Evolutionary conservation across 2,888 invertebrate genomes (phyloP).

Genomic region (Ferdinandea cuprea): DNA sequence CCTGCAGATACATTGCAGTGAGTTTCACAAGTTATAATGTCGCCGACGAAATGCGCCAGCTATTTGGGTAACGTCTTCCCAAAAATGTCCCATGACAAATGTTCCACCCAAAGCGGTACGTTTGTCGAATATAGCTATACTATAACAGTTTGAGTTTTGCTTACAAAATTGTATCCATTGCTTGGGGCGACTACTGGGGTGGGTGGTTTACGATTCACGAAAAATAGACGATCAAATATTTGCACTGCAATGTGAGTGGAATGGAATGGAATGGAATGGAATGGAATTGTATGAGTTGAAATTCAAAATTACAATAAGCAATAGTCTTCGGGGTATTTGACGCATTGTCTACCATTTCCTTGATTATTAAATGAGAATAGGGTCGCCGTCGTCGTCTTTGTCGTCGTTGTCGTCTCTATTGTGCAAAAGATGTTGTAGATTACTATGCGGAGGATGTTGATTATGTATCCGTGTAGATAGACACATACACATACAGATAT

Average conservation of each 20-base stretch:
- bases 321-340: conserved; percentile 63
- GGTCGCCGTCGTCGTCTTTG: no score
- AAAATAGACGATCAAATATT: conserved; percentile 55
- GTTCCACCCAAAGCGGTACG: conserved; percentile 28
- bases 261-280: conserved; percentile 53
- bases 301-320: conserved; percentile 64
- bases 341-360: conserved; percentile 65
- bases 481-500: not conserved
- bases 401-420: no score
- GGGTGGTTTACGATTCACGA: not conserved
- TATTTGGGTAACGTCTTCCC: conserved; percentile 17
- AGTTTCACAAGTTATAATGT: conserved; percentile 32
- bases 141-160: conserved; percentile 51
- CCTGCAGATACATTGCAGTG: conserved; percentile 66
- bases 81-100: conserved; percentile 10
- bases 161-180: conserved; percentile 54
- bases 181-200: conserved; percentile 2
- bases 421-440: conserved; percentile 8
- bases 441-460: conserved; percentile 8
- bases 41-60: conserved; percentile 50
- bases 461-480: not conserved
- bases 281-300: no score
- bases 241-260: conserved; percentile 57
- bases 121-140: conserved; percentile 62
- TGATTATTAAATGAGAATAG: conserved; percentile 44